Conservation (phyloP, 2,113 vertebrate species). For the Ophiodon elongatus region DNA sequence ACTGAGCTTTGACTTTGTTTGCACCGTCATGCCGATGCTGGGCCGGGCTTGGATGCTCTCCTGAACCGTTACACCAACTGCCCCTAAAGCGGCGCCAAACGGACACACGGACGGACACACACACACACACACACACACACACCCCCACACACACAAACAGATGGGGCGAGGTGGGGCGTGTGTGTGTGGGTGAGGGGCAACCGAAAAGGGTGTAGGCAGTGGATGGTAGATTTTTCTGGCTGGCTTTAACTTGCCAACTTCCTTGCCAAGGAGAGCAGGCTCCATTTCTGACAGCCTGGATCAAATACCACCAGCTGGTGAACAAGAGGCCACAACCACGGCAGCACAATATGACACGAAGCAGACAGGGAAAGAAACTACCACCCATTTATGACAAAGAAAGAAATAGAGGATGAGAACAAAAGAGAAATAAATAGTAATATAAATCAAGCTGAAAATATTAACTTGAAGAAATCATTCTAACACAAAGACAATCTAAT, state of each 20-base stretch:
- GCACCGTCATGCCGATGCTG: constrained; percentile 64
- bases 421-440: neutral
- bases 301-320: constrained; percentile 70
- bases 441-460: neutral
- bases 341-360: constrained; percentile 31
- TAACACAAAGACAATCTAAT: neutral
- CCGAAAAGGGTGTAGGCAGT: constrained; percentile 43
- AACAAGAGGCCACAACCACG: constrained; percentile 46
- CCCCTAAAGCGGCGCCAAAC: constrained; percentile 50
- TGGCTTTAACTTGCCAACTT: constrained; percentile 46
- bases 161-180: constrained; percentile 69
- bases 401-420: neutral
- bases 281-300: constrained; percentile 61
- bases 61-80: constrained; percentile 75
- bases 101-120: constrained; percentile 8
- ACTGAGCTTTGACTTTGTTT: constrained; percentile 38
- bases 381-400: neutral
- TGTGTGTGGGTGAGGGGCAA: constrained; percentile 62
- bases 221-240: constrained; percentile 58
- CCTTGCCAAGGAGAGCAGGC: constrained; percentile 69
- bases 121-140: constrained; percentile 26
- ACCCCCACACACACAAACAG: constrained; percentile 68
- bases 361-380: constrained; percentile 16
- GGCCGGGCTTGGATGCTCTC: constrained; percentile 44
- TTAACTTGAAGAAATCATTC: neutral